These are phyloP conservation scores for Vulpes ferrilata DNA, from an alignment of 2,113 vertebrate species.

Conservation along the genomic window DNA sequence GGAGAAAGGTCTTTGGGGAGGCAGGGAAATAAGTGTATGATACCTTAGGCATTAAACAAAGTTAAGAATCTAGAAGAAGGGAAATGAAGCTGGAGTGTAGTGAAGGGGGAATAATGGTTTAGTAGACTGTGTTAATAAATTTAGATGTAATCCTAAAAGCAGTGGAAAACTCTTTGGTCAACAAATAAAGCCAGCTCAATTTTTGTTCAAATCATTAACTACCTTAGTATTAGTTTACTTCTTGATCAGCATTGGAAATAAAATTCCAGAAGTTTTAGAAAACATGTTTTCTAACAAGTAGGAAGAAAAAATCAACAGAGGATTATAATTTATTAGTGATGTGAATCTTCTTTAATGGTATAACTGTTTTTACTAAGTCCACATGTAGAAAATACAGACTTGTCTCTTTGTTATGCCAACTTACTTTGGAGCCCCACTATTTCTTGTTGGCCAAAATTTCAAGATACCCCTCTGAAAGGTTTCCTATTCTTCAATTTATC, in stretches of 20 bases:
- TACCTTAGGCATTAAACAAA: not conserved
- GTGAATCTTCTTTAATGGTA: not conserved
- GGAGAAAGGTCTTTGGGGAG: not conserved
- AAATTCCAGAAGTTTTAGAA: constrained; percentile 41
- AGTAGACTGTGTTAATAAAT: not conserved
- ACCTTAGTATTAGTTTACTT: constrained; percentile 10
- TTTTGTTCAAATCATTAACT: constrained; percentile 6
- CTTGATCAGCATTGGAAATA: not conserved
- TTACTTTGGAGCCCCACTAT: not conserved
- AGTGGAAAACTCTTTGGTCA: not conserved
- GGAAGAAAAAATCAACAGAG: not conserved
- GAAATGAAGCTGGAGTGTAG: not conserved
- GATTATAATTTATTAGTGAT: not conserved
- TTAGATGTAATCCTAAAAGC: not conserved
- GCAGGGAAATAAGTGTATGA: not conserved
- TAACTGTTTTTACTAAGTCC: not conserved
- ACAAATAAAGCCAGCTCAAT: not conserved
- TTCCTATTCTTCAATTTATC: not conserved
- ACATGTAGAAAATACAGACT: not conserved
- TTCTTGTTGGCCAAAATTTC: not conserved
- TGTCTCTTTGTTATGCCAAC: not conserved
- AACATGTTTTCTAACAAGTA: not conserved
- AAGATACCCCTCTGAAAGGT: not conserved
- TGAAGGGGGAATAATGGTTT: no score
- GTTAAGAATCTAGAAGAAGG: not conserved